Evolutionary conservation across 2,797 vertebrate genomes (phyloP).

Genomic region (Amblyopsis hoosieri): DNA sequence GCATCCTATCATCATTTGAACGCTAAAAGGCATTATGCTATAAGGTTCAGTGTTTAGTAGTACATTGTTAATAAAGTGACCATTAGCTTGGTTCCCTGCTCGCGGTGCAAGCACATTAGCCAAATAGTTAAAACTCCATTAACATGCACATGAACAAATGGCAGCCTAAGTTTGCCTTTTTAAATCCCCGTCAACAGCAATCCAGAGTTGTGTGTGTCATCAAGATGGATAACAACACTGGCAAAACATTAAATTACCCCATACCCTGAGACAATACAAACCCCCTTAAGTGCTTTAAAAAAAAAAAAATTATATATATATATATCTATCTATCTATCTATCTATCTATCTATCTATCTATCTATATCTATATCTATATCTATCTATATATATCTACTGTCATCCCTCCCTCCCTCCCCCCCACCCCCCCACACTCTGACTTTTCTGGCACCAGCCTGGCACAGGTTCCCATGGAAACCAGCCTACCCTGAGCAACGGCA

Average conservation of each 20-base stretch:
- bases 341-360: too few relatives aligned
- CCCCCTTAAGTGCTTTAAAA: slow-evolving; percentile 51
- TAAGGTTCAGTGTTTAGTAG: not conserved
- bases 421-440: slow-evolving; percentile 50
- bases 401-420: slow-evolving; percentile 15
- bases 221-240: slow-evolving; percentile 50
- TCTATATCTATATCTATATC: slow-evolving; percentile 2
- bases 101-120: slow-evolving; percentile 16
- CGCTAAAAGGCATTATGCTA: not conserved
- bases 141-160: slow-evolving; percentile 33
- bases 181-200: slow-evolving; percentile 49
- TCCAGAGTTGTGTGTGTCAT: slow-evolving; percentile 42
- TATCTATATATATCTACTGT: slow-evolving; percentile 24
- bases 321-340: too few relatives aligned
- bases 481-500: slow-evolving; percentile 82
- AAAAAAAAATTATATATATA: slow-evolving; percentile 21
- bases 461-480: slow-evolving; percentile 84
- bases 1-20: not conserved
- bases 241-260: slow-evolving; percentile 56
- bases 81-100: slow-evolving; percentile 21
- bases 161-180: slow-evolving; percentile 31
- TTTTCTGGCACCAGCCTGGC: slow-evolving; percentile 74
- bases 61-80: slow-evolving; percentile 27
- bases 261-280: slow-evolving; percentile 57
- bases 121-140: slow-evolving; percentile 50